Evolutionary conservation across 53 echinoderm and acorn worm species (phyloP), one percentile per base, ranked within the genome.

Genomic region (Patiria pectinifera): DNA sequence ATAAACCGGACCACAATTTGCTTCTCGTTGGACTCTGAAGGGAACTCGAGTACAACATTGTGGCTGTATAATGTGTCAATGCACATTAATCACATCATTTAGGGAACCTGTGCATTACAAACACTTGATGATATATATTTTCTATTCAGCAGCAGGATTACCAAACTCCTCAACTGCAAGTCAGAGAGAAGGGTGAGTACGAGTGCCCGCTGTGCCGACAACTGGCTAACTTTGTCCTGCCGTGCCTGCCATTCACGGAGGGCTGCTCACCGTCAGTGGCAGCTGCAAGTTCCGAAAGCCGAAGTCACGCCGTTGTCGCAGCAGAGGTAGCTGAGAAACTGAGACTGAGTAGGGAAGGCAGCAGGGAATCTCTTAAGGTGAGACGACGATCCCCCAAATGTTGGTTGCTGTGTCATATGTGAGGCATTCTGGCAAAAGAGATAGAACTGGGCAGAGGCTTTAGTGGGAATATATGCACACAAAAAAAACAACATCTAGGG

Each of bases 131-230:
- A 66, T 3, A 66, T 18, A 66, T 23, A 23, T 85, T 3, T n/a
- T 60, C 21, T 72, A 8, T 47, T 47, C 4, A 46, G 88, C 91
- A 93, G 66, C 94, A 94, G 76, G 89, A 92, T n/a, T 94, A 91
- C 82, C 94, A 96, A 86, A 88, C 94, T 0, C 96, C 92, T 53
- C 94, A 95, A 35, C 83, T 95, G 24, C 93, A 94, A 19, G 96
- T 94, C 0, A 85, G 94, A 24, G 89, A 91, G 43, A 91, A 86
- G 53, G 99, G 97, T 23, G 99, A 99, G 88, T 99, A 95, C 71
- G 93, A 95, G 81, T 99, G 99, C 85, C 99, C 99, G 14, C 89
- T 99, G 23, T 99, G 99, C 80, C 92, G 99, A 26, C 99, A 99
- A 75, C 95, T 99, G 78, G 97, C 99, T 62, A 99, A 99, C 92